Base-by-base conservation (phyloP, 2,888 invertebrate genomes). In the Patella ulyssiponensis region DNA sequence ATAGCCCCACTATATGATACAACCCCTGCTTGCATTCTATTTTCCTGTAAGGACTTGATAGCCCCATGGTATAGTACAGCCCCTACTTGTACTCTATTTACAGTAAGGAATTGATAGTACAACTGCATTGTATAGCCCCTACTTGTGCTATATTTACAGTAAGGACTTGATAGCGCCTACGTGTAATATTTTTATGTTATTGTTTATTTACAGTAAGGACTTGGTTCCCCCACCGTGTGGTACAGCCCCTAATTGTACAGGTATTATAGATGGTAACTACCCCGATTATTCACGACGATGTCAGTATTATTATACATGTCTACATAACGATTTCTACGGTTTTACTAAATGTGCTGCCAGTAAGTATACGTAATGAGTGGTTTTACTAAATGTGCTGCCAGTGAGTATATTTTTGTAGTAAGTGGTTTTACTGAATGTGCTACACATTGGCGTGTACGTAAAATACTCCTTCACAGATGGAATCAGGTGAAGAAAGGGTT, bases 181-280 rank as follows among this genome's bases (percentile, higher is more conserved):
- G 0, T 58, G 7, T 33, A 53, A 27, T 75, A 27, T 52, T 17
- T 23, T n/a, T 56, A 23, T 73, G 1, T 51, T 54, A 52, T 12
- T 51, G 53, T 44, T 7, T 27, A 51, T 77, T 51, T 54, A 1
- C 64, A 83, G 81, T 71, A 79, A 76, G 54, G 80, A 79, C 2
- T 64, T 83, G 74, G 80, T 82, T 12, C 69, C 73, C 27, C 81
- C 81, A 2, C 84, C 85, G 0, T 85, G 85, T 58, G 85, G 84
- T 27, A 82, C 79, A 5, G 85, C 85, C 11, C 79, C 83, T 17
- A 85, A 86, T 77, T 87, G 87, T 74, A 82, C 83, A 1, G 80
- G 79, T 7, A 56, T 82, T 44, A 71, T 82, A 1, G 83, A 87
- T 71, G 87, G 87, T 3, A 82, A 77, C 58, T 85, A 85, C 76